phyloP scores from a whole-genome alignment of 2,113 vertebrate species.

The Dolichallabes microphthalmus region DNA sequence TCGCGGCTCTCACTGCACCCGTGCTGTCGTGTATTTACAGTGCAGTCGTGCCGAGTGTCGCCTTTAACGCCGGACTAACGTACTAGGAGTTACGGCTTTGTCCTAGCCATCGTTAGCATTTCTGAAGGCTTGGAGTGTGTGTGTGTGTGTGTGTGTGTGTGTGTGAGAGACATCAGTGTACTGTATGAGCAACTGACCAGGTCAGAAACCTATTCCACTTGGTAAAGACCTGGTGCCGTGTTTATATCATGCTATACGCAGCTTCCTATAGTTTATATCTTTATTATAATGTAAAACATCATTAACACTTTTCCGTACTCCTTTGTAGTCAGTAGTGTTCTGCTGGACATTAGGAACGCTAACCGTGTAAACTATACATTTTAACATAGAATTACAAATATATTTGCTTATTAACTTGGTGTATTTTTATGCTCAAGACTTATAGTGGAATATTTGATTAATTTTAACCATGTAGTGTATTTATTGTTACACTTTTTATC shows the following conservation, averaged over 20 bases:
- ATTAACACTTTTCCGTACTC: not conserved
- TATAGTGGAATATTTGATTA: not conserved
- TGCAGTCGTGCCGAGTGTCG: not conserved
- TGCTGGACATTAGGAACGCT: not conserved
- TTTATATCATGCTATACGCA: not conserved
- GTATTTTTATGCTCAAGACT: not conserved
- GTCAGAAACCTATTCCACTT: not conserved
- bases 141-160: not conserved
- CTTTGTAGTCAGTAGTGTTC: not conserved
- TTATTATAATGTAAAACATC: not conserved
- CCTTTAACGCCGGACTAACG: conserved; percentile 23
- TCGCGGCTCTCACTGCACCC: conserved; percentile 15
- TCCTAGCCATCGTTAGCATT: not conserved
- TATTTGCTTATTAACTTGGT: not conserved
- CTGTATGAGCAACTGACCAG: not conserved
- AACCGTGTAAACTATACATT: not conserved
- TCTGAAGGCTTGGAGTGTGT: not conserved
- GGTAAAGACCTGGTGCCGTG: not conserved
- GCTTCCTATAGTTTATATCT: not conserved
- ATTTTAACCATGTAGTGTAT: not conserved
- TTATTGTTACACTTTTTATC: not conserved
- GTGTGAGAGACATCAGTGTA: not conserved
- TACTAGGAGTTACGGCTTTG: too few species aligned
- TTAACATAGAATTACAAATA: not conserved
- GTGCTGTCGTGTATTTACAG: conserved; percentile 15